Evolutionary conservation across 2,113 vertebrate species (phyloP), one percentile per base, ranked within the genome.

Genomic region (Regulus satrapa): DNA sequence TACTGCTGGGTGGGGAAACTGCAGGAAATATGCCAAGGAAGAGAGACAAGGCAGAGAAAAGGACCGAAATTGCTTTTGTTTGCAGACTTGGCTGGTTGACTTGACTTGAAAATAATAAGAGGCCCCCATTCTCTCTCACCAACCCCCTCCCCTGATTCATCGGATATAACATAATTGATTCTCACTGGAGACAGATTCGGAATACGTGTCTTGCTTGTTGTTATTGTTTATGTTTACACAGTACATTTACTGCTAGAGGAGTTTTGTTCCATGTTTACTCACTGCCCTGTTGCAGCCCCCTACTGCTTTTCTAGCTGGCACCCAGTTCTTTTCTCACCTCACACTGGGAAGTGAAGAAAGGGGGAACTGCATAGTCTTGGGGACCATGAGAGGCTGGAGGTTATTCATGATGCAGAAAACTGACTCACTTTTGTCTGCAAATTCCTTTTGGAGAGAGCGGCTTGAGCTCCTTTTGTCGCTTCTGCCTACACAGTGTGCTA

Each of bases 41-140:
- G 89, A 88, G 63, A 95, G 89, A 56, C 75, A 71, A 88, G 81
- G 61, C 78, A 87, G 54, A 91, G 69, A 87, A 93, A 94, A 89
- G 85, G 59, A 85, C 66, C 89, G 84, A 96, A 97, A 95, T 94
- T 81, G 75, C 85, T 92, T 97, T 89, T 95, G 78, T 97, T 95
- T 97, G 63, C 85, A 93, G 91, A 88, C 55, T 92, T 95, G 89
- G 78, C 78, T 95, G 87, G 75, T 94, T 94, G 78, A 91, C 78
- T 96, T 97, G 72, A 93, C 84, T 95, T 92, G 85, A 90, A 96
- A 97, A 95, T 84, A 95, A 92, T 96, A 92, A 93, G 76, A 96
- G 52, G 71, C 64, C 31, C 29, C 29, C 12, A 3, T 95, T 85
- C 80, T 83, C 46, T 83, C 48, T 46, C 63, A 78, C 34, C 45